Conservation (phyloP, 2,113 vertebrate genomes). For the Eudyptes chrysolophus region DNA sequence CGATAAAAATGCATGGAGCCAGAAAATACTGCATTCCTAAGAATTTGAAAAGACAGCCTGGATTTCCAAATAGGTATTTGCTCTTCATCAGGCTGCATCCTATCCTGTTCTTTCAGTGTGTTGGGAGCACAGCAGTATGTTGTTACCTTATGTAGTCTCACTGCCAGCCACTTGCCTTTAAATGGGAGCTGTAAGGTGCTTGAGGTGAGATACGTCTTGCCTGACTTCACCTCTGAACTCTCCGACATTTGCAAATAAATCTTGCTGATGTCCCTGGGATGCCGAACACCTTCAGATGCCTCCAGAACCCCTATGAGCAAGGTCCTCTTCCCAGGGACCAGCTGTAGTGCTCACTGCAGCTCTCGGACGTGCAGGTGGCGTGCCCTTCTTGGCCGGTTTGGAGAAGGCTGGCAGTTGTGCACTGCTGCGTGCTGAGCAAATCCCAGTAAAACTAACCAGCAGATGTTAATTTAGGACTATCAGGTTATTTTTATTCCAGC, state of each 20-base stretch:
- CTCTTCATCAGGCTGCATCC: neutral
- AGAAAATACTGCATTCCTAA: neutral
- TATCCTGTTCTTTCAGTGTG: neutral
- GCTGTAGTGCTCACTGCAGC: neutral
- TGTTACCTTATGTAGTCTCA: neutral
- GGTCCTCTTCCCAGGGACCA: neutral
- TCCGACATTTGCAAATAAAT: neutral
- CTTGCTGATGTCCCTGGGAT: neutral
- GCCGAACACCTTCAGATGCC: neutral
- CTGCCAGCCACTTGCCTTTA: neutral
- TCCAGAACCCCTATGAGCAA: neutral
- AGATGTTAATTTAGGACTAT: rapidly evolving
- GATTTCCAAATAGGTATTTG: neutral
- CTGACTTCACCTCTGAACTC: neutral
- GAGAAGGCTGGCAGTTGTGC: neutral
- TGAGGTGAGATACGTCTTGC: neutral
- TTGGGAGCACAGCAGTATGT: neutral
- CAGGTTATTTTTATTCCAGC: neutral
- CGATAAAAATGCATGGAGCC: neutral
- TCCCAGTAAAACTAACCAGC: neutral
- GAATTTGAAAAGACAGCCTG: neutral
- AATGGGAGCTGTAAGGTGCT: neutral
- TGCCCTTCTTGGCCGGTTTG: neutral
- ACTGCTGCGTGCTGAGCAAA: neutral
- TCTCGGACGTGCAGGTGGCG: rapidly evolving